Evolutionary conservation across 2,113 vertebrate genomes (phyloP).

Genomic region (Osmerus mordax): DNA sequence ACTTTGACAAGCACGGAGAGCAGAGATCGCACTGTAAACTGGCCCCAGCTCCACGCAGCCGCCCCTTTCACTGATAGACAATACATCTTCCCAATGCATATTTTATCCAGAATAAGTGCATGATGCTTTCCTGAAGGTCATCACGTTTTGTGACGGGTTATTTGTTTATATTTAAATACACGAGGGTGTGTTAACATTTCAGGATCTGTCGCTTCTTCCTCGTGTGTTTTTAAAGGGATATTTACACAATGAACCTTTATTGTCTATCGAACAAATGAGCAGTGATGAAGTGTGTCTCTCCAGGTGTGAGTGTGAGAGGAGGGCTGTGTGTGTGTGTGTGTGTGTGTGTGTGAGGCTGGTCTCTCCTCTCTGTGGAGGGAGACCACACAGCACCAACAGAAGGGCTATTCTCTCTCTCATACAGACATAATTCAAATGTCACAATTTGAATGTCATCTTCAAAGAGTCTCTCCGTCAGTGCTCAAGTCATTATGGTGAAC

Average conservation of each 20-base stretch:
- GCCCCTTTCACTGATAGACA: slow-evolving; percentile 66
- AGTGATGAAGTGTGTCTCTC: neutral
- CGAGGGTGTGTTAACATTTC: no score
- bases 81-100: slow-evolving; percentile 78
- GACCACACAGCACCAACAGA: slow-evolving; percentile 66
- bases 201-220: no score
- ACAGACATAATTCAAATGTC: slow-evolving; percentile 99
- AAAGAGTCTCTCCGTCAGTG: slow-evolving; percentile 96
- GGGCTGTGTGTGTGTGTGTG: neutral
- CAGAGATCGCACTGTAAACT: slow-evolving; percentile 40
- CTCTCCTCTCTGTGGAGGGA: slow-evolving; percentile 27
- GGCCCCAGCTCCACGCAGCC: slow-evolving; percentile 68
- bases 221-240: no score
- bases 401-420: slow-evolving; percentile 80
- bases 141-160: slow-evolving; percentile 59
- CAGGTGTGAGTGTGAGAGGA: neutral
- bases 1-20: slow-evolving; percentile 68
- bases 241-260: neutral
- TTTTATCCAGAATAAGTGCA: slow-evolving; percentile 64
- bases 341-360: slow-evolving; percentile 4
- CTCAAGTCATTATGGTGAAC: slow-evolving; percentile 86
- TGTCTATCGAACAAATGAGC: neutral
- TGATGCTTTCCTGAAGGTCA: slow-evolving; percentile 74
- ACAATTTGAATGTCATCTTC: slow-evolving; percentile 99
- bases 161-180: slow-evolving; percentile 41